These are phyloP conservation scores for Lottia scabra DNA, from an alignment of 2,888 invertebrate species.

Conservation along the genomic window DNA sequence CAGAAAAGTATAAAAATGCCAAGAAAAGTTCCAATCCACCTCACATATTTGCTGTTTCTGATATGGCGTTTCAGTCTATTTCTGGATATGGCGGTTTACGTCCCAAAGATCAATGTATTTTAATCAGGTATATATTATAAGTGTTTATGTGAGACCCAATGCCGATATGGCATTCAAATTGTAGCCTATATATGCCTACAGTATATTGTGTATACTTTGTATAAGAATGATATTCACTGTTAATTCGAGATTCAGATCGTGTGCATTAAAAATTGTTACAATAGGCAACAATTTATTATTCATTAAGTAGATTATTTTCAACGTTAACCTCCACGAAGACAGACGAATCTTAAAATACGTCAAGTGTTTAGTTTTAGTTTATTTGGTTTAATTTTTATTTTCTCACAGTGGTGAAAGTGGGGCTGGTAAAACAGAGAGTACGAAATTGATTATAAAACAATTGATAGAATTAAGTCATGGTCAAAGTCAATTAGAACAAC, in stretches of 20 bases:
- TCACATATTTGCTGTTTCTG: constrained; percentile 67
- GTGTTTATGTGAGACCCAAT: too few species aligned
- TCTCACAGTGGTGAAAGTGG: constrained; percentile 65
- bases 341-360: too few species aligned
- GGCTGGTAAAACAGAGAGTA: constrained; percentile 68
- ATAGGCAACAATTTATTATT: too few species aligned
- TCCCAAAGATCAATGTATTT: constrained; percentile 61
- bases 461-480: constrained; percentile 55
- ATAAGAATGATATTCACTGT: too few species aligned
- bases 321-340: too few species aligned
- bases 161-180: too few species aligned
- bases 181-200: too few species aligned
- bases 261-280: too few species aligned
- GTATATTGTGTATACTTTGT: too few species aligned
- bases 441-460: constrained; percentile 66
- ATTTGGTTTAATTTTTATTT: not conserved
- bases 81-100: constrained; percentile 50
- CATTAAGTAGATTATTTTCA: too few species aligned
- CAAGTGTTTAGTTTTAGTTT: too few species aligned
- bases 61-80: constrained; percentile 62
- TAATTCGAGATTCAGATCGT: too few species aligned
- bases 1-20: constrained; percentile 47
- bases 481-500: constrained; percentile 65
- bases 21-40: constrained; percentile 56
- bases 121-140: constrained; percentile 54